phyloP scores from a whole-genome alignment of 1,140 invertebrate genomes.

The Ladona fulva region DNA sequence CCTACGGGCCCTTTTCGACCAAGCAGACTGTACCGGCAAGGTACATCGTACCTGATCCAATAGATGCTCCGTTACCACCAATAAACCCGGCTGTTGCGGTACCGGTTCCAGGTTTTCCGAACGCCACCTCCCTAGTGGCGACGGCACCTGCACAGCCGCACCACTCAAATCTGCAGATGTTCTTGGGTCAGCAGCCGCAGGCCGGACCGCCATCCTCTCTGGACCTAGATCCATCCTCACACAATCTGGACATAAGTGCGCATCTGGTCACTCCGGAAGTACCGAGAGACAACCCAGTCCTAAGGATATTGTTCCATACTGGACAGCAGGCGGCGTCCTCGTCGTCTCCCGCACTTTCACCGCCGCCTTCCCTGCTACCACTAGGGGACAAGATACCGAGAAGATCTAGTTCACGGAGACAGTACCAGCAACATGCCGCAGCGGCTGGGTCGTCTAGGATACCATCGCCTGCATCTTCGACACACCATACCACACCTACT shows the following conservation, averaged over 20 bases:
- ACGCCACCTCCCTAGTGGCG: neutral
- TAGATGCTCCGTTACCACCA: constrained; percentile 39
- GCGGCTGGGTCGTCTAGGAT: constrained; percentile 34
- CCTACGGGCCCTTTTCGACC: constrained; percentile 85
- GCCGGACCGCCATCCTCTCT: constrained; percentile 30
- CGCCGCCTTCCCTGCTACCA: neutral
- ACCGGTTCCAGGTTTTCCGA: neutral
- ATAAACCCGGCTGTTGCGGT: constrained; percentile 19
- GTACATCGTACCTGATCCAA: constrained; percentile 72
- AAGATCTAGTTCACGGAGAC: neutral
- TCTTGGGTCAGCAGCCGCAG: constrained; percentile 6
- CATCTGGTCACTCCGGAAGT: constrained; percentile 78
- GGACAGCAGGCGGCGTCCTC: constrained; percentile 61
- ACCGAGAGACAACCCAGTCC: constrained; percentile 72
- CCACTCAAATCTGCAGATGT: neutral
- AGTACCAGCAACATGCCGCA: neutral
- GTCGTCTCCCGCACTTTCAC: constrained; percentile 36
- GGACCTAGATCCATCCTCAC: constrained; percentile 52
- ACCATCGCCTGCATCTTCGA: constrained; percentile 31
- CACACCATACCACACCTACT: constrained; percentile 17
- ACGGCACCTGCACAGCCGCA: neutral
- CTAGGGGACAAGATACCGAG: neutral
- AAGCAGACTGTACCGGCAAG: constrained; percentile 86
- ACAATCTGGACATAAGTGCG: constrained; percentile 78
- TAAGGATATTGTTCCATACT: constrained; percentile 81